phyloP scores from a whole-genome alignment of 1,140 invertebrate species.

The Carposina sasakii region DNA sequence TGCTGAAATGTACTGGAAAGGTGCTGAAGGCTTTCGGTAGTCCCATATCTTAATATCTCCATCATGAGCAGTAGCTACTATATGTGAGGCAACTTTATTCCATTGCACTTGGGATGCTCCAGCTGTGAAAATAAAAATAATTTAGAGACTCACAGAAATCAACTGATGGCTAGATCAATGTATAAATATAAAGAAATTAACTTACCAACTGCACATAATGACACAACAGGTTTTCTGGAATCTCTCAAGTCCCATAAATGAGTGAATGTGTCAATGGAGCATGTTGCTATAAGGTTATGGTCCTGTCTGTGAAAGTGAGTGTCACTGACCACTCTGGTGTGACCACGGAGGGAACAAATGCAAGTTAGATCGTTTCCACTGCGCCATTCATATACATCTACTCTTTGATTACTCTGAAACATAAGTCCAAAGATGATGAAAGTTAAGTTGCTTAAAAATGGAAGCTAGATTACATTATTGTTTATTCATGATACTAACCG shows the following conservation, averaged over 20 bases:
- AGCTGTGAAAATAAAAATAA: slow-evolving; percentile 71
- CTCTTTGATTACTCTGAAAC: slow-evolving; percentile 84
- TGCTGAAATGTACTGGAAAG: slow-evolving; percentile 93
- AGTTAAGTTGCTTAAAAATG: no score
- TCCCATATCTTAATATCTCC: slow-evolving; percentile 97
- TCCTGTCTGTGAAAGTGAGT: slow-evolving; percentile 94
- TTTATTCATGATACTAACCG: slow-evolving; percentile 87
- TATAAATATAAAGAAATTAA: not conserved
- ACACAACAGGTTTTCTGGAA: slow-evolving; percentile 83
- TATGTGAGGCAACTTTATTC: slow-evolving; percentile 87
- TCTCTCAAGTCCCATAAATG: slow-evolving; percentile 95
- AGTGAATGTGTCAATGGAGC: slow-evolving; percentile 94
- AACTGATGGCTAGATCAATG: not conserved
- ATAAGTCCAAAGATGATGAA: no score
- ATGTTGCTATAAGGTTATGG: slow-evolving; percentile 91
- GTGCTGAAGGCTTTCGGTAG: slow-evolving; percentile 87
- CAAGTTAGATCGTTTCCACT: slow-evolving; percentile 78
- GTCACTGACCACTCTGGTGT: slow-evolving; percentile 92
- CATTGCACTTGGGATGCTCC: slow-evolving; percentile 95
- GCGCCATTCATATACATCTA: slow-evolving; percentile 87
- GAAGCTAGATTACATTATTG: no score
- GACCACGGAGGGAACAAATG: slow-evolving; percentile 83
- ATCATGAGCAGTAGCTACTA: slow-evolving; percentile 94
- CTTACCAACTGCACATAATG: slow-evolving; percentile 77
- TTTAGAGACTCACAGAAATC: not conserved